Percentiles rank a stretch among this genome's conserved stretches.
Evolutionary conservation across 2,888 invertebrate species (phyloP).

Genomic region (Agrotis segetum): DNA sequence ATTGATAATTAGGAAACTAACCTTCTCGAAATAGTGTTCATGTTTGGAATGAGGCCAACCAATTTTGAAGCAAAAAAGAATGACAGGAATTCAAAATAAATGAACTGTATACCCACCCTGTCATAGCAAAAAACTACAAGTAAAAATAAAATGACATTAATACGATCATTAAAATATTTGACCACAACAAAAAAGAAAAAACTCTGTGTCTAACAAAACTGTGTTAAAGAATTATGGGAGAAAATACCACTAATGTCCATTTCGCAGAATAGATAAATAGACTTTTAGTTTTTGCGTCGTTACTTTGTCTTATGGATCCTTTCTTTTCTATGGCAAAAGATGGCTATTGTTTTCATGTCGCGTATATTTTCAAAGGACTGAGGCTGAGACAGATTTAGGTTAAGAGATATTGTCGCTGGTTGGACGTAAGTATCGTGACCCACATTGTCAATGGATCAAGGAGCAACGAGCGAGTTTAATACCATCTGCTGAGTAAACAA

Average conservation of each 20-base stretch:
- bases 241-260: slow-evolving; percentile 71
- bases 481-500: slow-evolving; percentile 83
- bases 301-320: slow-evolving; percentile 34
- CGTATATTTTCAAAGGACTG: slow-evolving; percentile 33
- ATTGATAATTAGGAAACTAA: slow-evolving; percentile 59
- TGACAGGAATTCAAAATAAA: too few relatives aligned
- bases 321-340: slow-evolving; percentile 25
- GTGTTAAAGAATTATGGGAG: slow-evolving; percentile 63
- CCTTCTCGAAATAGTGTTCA: slow-evolving; percentile 29
- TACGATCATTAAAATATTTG: slow-evolving; percentile 8
- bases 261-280: slow-evolving; percentile 60
- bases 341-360: slow-evolving; percentile 43
- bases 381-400: slow-evolving; percentile 41
- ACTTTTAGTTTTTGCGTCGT: slow-evolving; percentile 35
- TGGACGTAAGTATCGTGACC: slow-evolving; percentile 74
- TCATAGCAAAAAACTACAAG: not conserved
- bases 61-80: too few relatives aligned
- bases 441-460: slow-evolving; percentile 83
- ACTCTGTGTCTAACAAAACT: slow-evolving; percentile 18
- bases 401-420: slow-evolving; percentile 59
- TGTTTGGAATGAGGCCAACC: not conserved
- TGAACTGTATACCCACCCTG: too few relatives aligned
- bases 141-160: slow-evolving; percentile 12
- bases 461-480: slow-evolving; percentile 81
- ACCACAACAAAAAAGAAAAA: slow-evolving; percentile 26